Evolutionary conservation across 1,140 invertebrate species (phyloP).

Genomic region (Bicyclus anynana): DNA sequence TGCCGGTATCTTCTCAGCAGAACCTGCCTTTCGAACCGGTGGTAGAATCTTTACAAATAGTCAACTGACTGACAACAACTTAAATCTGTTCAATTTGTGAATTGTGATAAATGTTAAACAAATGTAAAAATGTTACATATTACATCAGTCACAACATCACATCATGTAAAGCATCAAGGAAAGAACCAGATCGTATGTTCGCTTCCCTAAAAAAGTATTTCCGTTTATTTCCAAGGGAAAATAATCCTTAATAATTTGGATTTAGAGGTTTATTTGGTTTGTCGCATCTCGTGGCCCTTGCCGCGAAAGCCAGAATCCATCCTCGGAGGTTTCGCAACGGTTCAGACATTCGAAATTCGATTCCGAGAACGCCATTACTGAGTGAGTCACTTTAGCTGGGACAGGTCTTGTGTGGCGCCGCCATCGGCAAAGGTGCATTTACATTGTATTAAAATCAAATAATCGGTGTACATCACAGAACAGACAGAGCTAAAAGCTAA

Average conservation of each 20-base stretch:
- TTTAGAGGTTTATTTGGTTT: neutral
- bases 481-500: too few relatives aligned
- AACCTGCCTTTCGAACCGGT: too few relatives aligned
- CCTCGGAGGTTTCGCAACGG: slow-evolving; percentile 50
- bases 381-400: slow-evolving; percentile 46
- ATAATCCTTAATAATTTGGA: neutral
- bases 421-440: slow-evolving; percentile 19
- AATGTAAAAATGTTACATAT: neutral
- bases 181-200: neutral
- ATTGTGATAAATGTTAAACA: too few relatives aligned
- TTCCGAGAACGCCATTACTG: slow-evolving; percentile 59
- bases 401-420: slow-evolving; percentile 51
- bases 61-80: too few relatives aligned
- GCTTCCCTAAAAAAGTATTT: neutral
- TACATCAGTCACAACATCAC: slow-evolving; percentile 2
- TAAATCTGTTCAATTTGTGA: too few relatives aligned
- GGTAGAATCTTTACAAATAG: too few relatives aligned
- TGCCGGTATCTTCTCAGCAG: too few relatives aligned
- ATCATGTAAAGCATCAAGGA: neutral
- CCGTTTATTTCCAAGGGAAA: neutral
- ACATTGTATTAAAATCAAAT: too few relatives aligned
- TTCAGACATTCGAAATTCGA: slow-evolving; percentile 49
- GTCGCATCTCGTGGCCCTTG: slow-evolving; percentile 1
- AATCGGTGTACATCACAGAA: too few relatives aligned
- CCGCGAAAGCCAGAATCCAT: slow-evolving; percentile 22